phyloP scores from a whole-genome alignment of 2,888 invertebrate genomes.

The Doris montereyensis region DNA sequence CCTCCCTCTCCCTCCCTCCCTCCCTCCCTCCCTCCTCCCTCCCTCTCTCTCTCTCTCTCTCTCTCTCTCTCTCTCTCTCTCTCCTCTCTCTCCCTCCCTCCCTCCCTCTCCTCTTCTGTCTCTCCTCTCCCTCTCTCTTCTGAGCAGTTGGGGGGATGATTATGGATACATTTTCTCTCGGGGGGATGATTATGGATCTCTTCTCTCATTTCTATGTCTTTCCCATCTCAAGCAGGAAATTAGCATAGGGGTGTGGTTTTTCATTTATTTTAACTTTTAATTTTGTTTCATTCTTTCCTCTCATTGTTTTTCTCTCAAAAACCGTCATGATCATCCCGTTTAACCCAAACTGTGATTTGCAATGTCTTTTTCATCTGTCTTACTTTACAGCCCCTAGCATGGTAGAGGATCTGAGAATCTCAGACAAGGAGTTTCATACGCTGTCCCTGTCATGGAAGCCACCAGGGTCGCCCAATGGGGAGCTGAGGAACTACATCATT shows the following conservation, averaged over 20 bases:
- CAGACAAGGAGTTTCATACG: constrained; percentile 47
- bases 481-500: constrained; percentile 49
- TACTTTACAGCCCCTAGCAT: constrained; percentile 50
- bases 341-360: too few species aligned
- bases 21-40: neutral
- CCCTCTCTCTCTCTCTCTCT: neutral
- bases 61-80: neutral
- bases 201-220: too few species aligned
- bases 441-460: constrained; percentile 54
- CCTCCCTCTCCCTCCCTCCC: neutral
- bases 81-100: too few species aligned
- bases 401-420: constrained; percentile 47
- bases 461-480: constrained; percentile 54
- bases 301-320: too few species aligned
- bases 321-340: too few species aligned
- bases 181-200: too few species aligned
- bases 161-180: too few species aligned
- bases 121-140: neutral
- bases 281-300: too few species aligned
- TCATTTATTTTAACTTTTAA: too few species aligned
- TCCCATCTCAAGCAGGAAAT: too few species aligned
- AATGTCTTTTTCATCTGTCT: too few species aligned
- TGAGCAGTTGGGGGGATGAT: neutral
- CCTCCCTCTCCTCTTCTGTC: neutral
- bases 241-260: too few species aligned